Evolutionary conservation across 2,113 vertebrate genomes (phyloP), one percentile per base, ranked within the genome.

Genomic region (Bagarius yarrelli): DNA sequence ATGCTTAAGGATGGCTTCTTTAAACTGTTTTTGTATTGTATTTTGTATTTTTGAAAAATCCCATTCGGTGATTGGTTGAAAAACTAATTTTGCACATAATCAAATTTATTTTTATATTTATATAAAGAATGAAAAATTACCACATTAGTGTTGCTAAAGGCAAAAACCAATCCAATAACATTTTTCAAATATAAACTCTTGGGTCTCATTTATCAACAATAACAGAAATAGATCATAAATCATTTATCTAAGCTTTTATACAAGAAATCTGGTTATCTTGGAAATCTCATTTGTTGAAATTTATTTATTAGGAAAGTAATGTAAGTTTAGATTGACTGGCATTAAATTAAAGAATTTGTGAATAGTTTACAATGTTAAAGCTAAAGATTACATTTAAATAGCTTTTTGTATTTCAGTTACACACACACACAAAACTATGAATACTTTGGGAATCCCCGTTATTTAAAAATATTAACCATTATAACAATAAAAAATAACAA

Each of bases 221-320:
- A 11, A n/a, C n/a, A 40, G 64, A 21, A 67, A 70, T 70, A 23
- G 66, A 70, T 70, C 66, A 70, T 70, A 70, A 70, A 47, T 25
- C 40, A 47, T 47, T 70, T 0, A 70, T 70, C n/a, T 8, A 8
- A 25, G 40, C 13, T 25, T 25, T 70, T 25, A 25, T 23, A 70
- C 40, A 70, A 67, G 13, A 25, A 47, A 47, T 44, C 47, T 25
- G 66, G 23, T 47, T 25, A 47, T n/a, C 44, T n/a, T 25, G 23
- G 47, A 70, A 70, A 47, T 69, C 13, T 40, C 1, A 15, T 66
- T 8, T 36, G 63, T 66, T 18, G 4, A 64, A 67, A 40, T 40
- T 36, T 36, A 13, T 23, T 32, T 16, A 34, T 64, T 21, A 64
- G 30, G 11, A 36, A 8, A 64, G 16, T 34, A 34, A 66, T 66